Evolutionary conservation across 2,113 vertebrate genomes (phyloP), one percentile per base, ranked within the genome.

Genomic region (Clupea harengus): DNA sequence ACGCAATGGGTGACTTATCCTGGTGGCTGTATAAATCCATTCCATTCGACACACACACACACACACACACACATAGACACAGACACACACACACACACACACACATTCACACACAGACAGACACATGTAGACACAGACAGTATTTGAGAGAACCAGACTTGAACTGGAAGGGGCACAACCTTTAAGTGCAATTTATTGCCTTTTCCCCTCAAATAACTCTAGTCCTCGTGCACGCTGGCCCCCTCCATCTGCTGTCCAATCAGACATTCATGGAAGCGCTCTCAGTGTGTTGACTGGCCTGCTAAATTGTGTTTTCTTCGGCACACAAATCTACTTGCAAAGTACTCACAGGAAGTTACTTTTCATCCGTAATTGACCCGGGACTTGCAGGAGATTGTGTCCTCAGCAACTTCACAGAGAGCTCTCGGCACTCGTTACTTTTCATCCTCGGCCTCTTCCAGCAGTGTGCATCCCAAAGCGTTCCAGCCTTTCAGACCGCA

Each of bases 401-500:
- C 64, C 10, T 72, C 64, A 72, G 64, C 64, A 28, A 15, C 64
- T 32, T 72, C n/a, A 72, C 64, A 72, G 64, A 72, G 25, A 72
- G 25, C 64, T 72, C 10, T 72, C 64, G 9, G 25, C 64, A 4
- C 17, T 4, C 17, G 39, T 54, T 18, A 54, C 17, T 54, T 15
- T 54, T 54, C 4, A 18, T 54, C 52, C 52, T 17, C 52, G 17
- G 52, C 17, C 60, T 28, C 25, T 25, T 67, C 60, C 8, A 49
- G 83, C 18, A 45, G 57, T 86, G 85, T 84, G 15, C 81, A 86
- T 92, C 90, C 89, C 90, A 86, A 86, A 60, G 84, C 86, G 84
- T 28, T 18, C 81, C 45, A 67, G 81, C 85, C 44, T 91, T 90
- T 83, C 87, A 82, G 83, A 60, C 85, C 86, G 45, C 60, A 25